A percentile compares a stretch with the other conserved stretches of the same genome.
Conservation (phyloP, 2,113 vertebrate genomes). For the Muscicapa adusta region DNA sequence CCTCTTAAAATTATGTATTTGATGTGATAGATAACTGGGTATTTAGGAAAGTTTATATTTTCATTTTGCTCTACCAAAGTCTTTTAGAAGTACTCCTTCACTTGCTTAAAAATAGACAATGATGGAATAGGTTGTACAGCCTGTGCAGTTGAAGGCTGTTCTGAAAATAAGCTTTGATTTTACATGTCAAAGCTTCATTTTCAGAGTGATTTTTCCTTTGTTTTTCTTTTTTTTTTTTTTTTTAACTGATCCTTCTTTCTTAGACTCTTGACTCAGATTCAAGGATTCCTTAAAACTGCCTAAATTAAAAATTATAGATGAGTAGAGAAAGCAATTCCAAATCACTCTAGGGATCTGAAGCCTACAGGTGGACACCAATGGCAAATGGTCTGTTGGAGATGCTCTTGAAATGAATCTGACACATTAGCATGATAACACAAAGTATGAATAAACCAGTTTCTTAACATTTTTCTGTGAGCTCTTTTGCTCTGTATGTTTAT, state of each 20-base stretch:
- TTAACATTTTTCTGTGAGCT: neutral
- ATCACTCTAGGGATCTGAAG: neutral
- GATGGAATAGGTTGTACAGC: neutral
- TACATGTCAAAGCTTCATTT: neutral
- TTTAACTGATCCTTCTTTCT: neutral
- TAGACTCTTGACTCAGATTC: neutral
- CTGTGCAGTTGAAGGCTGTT: neutral
- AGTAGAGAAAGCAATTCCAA: neutral
- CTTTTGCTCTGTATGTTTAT: neutral
- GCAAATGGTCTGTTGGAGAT: neutral
- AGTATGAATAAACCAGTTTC: neutral
- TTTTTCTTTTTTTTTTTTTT: neutral
- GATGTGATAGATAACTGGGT: neutral
- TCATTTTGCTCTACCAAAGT: neutral
- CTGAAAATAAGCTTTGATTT: conserved; percentile 28
- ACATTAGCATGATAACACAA: neutral
- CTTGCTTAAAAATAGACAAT: neutral
- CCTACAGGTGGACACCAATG: neutral
- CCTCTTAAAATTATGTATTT: neutral
- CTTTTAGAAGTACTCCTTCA: neutral
- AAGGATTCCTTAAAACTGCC: neutral
- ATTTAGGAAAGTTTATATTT: neutral
- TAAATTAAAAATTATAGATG: neutral
- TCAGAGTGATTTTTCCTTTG: neutral
- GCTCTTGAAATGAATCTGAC: neutral